A percentile compares a stretch with the other conserved stretches of the same genome.
Evolutionary conservation across 2,113 vertebrate genomes (phyloP).

Genomic region (Microcebus murinus): DNA sequence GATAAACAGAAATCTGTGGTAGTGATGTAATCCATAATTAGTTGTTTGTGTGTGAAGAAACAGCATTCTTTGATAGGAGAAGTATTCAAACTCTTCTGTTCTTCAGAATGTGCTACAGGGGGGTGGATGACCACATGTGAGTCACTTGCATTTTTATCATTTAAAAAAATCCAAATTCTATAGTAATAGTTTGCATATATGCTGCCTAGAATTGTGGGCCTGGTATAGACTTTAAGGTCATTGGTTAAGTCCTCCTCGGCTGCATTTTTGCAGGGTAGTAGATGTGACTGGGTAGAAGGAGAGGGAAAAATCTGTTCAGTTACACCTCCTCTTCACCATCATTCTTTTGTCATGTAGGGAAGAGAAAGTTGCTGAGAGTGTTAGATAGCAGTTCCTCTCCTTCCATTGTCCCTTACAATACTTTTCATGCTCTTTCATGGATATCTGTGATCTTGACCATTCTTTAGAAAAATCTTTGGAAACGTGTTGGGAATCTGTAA

Average conservation of each 20-base stretch:
- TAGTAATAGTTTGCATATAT: conserved; percentile 17
- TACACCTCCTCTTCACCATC: background rate
- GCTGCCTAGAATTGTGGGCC: background rate
- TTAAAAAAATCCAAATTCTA: conserved; percentile 44
- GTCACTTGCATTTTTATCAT: conserved; percentile 48
- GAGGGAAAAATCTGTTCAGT: background rate
- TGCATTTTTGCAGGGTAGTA: background rate
- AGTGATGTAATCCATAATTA: background rate
- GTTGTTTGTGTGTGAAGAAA: conserved; percentile 38
- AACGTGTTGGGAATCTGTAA: background rate
- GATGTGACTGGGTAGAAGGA: background rate
- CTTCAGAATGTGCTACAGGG: conserved; percentile 1
- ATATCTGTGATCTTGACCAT: background rate
- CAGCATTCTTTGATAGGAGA: background rate
- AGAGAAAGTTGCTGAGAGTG: background rate
- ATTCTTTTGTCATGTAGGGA: background rate
- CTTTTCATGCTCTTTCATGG: background rate
- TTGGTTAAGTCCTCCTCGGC: background rate
- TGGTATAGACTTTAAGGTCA: background rate
- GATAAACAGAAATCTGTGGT: conserved; percentile 2
- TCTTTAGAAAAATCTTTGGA: conserved; percentile 1
- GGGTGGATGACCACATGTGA: conserved; percentile 34
- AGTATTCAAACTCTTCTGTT: conserved; percentile 28
- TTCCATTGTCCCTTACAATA: background rate
- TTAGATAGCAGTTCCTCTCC: background rate